Percentiles rank a stretch among this genome's conserved stretches.
Evolutionary conservation across 2,113 vertebrate genomes (phyloP).

Genomic region (Tiliqua scincoides): DNA sequence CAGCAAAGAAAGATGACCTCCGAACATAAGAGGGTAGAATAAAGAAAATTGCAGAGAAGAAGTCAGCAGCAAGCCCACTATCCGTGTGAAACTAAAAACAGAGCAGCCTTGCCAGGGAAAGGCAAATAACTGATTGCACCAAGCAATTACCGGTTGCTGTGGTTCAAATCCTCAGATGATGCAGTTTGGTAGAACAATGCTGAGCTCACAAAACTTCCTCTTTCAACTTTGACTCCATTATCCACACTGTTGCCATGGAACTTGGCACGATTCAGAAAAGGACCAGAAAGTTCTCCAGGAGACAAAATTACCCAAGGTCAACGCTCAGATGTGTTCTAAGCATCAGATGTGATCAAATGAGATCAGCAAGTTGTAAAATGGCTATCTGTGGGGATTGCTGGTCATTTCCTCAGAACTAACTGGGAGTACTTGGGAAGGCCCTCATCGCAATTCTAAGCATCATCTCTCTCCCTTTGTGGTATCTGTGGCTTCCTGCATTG

Average conservation of each 20-base stretch:
- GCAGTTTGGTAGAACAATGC: not conserved
- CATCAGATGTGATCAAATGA: not conserved
- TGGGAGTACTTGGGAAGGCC: not conserved
- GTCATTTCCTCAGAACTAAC: not conserved
- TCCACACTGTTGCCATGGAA: not conserved
- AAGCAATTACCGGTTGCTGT: slow-evolving; percentile 2
- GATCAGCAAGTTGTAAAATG: not conserved
- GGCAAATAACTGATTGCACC: slow-evolving; percentile 4
- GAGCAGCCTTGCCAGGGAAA: not conserved
- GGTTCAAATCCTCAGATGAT: not conserved
- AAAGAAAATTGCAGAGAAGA: slow-evolving; percentile 20
- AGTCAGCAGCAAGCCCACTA: slow-evolving; percentile 8
- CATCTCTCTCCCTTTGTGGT: too few species aligned
- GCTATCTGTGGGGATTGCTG: not conserved
- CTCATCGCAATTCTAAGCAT: not conserved
- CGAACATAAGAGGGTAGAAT: slow-evolving; percentile 16
- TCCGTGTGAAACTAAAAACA: not conserved
- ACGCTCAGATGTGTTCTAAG: not conserved
- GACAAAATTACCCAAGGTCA: not conserved
- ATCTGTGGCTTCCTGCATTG: too few species aligned
- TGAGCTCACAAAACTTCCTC: not conserved
- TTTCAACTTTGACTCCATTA: not conserved
- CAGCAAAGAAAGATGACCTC: slow-evolving; percentile 16
- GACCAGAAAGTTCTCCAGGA: not conserved
- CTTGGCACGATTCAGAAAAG: not conserved